Evolutionary conservation across 2,888 invertebrate species (phyloP), one percentile per base, ranked within the genome.

Genomic region (Unio pictorum): DNA sequence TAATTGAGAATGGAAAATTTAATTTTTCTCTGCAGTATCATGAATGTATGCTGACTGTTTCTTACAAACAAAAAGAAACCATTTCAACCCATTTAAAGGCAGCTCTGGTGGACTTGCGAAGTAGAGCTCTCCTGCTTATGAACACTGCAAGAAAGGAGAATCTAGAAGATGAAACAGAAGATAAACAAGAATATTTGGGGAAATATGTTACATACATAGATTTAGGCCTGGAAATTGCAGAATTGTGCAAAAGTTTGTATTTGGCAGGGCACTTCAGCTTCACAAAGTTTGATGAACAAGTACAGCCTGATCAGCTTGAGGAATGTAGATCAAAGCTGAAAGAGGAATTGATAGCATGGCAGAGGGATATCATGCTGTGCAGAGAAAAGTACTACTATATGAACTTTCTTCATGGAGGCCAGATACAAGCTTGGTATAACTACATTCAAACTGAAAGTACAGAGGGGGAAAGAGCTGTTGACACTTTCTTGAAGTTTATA

Each of bases 381-480:
- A 66, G 81, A 54, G 26, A 67, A 15, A 45, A 67, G 15, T 74
- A 68, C 58, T 76, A 72, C 67, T 66, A 73, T 23, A 65, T 80
- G 64, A 81, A 80, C 61, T 81, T 72, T 56, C 66, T 81, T 45
- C 68, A 75, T 59, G 74, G 78, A 15, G 71, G 73, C 23, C 78
- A 81, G 26, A 69, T 82, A 15, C 77, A 76, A 58, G 64, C 64
- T 15, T 58, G 81, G 17, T 73, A 67, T n/a, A 59, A 68, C 18
- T 82, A 57, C 58, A 68, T 80, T n/a, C 70, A 74, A 60, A 61
- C 30, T 54, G 60, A 55, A 8, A 58, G 26, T 4, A 3, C 5
- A 4, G 30, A 30, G 30, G 68, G 65, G 18, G 45, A 34, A 17
- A 55, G 62, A 3, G 67, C 67, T 55, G 73, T 72, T 18, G 54